Conservation (phyloP, 2,797 vertebrate genomes). For the Gadopsis marmoratus region DNA sequence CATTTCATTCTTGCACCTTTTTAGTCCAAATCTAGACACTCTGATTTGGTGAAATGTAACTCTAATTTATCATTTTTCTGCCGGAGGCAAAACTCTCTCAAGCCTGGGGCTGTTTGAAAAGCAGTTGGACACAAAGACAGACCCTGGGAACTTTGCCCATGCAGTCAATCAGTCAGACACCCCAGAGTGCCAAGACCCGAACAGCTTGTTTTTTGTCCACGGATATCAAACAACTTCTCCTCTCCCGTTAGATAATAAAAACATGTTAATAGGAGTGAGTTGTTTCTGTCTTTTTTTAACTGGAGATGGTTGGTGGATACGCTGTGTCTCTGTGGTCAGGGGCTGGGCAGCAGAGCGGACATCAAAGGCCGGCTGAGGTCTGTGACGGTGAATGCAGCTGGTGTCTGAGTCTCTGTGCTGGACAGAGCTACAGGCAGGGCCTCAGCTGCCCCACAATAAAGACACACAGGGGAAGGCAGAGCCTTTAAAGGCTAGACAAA, state of each 20-base stretch:
- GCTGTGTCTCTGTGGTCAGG: conserved; percentile 80
- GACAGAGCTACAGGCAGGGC: conserved; percentile 93
- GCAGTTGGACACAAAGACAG: conserved; percentile 87
- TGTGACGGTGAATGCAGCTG: conserved; percentile 97
- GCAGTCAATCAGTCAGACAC: conserved; percentile 89
- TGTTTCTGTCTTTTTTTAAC: conserved; percentile 61
- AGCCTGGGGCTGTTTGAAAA: conserved; percentile 88
- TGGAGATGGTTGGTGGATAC: conserved; percentile 75
- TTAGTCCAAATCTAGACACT: conserved; percentile 77
- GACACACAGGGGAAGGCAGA: conserved; percentile 76
- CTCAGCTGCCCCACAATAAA: conserved; percentile 86
- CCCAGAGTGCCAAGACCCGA: conserved; percentile 84
- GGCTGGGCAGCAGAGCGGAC: conserved; percentile 88
- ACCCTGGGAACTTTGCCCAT: conserved; percentile 89
- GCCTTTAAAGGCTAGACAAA: conserved; percentile 85
- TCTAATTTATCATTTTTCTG: conserved; percentile 88
- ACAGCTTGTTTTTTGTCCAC: conserved; percentile 85
- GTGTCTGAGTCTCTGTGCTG: conserved; percentile 93
- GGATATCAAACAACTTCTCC: conserved; percentile 84
- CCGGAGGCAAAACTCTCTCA: conserved; percentile 86
- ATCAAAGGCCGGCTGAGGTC: conserved; percentile 88
- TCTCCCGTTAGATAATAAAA: conserved; percentile 81
- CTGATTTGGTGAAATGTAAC: conserved; percentile 86
- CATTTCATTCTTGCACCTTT: conserved; percentile 78
- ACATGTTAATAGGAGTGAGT: conserved; percentile 82